These are phyloP conservation scores for Rhopalosiphum maidis DNA, from an alignment of 1,140 invertebrate species.

Conservation along the genomic window DNA sequence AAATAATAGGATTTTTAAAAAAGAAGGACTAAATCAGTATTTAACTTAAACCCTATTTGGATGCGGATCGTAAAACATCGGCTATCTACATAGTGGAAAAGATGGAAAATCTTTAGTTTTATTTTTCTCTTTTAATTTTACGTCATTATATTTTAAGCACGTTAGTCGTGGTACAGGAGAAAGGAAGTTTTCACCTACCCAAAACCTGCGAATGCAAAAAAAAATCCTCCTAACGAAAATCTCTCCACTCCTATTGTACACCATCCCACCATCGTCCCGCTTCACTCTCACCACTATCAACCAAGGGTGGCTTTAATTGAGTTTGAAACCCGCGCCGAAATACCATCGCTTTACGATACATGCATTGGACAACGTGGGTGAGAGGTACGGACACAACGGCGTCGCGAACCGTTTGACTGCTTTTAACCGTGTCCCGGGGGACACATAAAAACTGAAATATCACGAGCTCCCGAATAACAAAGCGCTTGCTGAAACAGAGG, in stretches of 20 bases:
- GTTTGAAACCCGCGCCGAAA: not conserved
- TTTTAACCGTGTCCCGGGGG: constrained; percentile 33
- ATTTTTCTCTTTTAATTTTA: not conserved
- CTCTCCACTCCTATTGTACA: not conserved
- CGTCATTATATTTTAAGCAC: not conserved
- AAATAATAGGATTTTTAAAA: not conserved
- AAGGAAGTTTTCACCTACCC: not conserved
- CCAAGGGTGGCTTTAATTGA: not conserved
- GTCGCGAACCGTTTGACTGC: constrained; percentile 43
- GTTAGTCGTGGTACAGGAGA: not conserved
- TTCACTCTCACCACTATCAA: not conserved
- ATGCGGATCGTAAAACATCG: not conserved
- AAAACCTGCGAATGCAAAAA: not conserved
- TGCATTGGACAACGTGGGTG: not conserved
- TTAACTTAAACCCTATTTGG: not conserved
- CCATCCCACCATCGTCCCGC: too few species aligned
- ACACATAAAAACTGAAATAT: constrained; percentile 49
- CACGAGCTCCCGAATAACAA: constrained; percentile 32
- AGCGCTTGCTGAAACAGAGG: constrained; percentile 7
- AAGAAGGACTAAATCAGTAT: not conserved
- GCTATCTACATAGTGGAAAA: not conserved
- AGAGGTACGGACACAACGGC: not conserved
- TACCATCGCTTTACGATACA: not conserved
- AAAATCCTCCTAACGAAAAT: not conserved
- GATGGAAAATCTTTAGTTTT: not conserved